Base-by-base conservation (phyloP, 2,113 vertebrate species). In the Chunga burmeisteri region DNA sequence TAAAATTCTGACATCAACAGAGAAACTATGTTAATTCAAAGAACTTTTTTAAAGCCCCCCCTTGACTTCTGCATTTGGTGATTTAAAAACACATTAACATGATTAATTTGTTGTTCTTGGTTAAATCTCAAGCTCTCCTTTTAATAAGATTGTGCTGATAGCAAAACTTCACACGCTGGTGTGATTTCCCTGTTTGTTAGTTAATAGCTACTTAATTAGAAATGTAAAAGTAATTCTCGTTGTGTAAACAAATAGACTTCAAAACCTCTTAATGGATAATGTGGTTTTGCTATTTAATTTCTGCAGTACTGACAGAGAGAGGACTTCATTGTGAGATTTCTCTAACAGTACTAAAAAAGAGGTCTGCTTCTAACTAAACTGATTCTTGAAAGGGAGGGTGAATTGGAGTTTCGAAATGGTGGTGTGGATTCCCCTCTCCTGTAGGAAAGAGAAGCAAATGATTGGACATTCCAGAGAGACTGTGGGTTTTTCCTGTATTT, bases 181-280 rank as follows among this genome's bases (percentile, higher is more conserved):
- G 70, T 84, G 78, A 85, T 94, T 96, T 46, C 68, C 44, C 17
- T 93, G 17, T 71, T 3, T 84, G 83, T 93, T 94, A 93, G 56
- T 93, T 95, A 94, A 94, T 86, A 94, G 49, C 87, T 93, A 56
- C 52, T 58, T 94, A 90, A 95, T 96, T 91, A 90, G 70, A 95
- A 90, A 85, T 90, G 73, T 82, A 75, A 79, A 93, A 96, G 89
- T 65, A 94, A 82, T 90, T 96, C 52, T 87, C 7, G 8, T 78
- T 91, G 38, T 90, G 70, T 91, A 95, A 95, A 95, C 78, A 96
- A 93, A 89, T 67, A 81, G 62, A 61, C 77, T 34, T 61, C 66
- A 84, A 79, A 72, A 20, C 18, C 58, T 84, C 59, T 42, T 88
- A 58, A 36, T 84, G 61, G 65, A 23, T 90, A 78, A 42, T 55